Conservation (phyloP, 2,113 vertebrate species). For the Pituophis catenifer region DNA sequence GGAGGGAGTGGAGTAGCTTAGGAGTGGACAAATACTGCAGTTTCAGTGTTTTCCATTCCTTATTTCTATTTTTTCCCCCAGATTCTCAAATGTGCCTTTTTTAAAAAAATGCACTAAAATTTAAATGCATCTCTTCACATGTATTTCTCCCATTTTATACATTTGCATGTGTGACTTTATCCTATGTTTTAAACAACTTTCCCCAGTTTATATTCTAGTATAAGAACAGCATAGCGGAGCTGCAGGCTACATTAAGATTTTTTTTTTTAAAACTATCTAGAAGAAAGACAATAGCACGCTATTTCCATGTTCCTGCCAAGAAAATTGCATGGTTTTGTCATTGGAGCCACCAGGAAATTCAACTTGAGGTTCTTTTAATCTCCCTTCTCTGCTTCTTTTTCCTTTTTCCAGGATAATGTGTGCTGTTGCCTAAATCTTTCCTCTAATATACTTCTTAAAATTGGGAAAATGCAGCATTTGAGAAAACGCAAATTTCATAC, state of each 20-base stretch:
- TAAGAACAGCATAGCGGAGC: not conserved
- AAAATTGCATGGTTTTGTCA: not conserved
- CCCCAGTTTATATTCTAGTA: not conserved
- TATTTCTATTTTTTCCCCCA: not conserved
- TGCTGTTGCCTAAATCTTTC: not conserved
- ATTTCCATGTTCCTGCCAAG: not conserved
- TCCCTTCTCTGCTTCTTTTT: not conserved
- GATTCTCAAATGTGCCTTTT: not conserved
- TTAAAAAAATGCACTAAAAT: not conserved
- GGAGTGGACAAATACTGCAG: not conserved
- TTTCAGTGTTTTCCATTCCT: not conserved
- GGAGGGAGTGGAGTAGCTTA: not conserved
- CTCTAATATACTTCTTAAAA: not conserved
- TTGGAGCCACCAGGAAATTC: not conserved
- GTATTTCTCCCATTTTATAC: not conserved
- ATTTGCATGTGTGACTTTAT: not conserved
- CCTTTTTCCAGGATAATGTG: not conserved
- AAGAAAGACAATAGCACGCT: not conserved
- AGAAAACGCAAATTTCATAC: not conserved
- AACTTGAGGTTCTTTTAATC: not conserved
- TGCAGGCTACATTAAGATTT: not conserved
- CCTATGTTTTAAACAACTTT: not conserved
- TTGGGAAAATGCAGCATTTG: not conserved
- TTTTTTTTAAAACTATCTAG: not conserved
- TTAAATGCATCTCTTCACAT: not conserved